phyloP scores from a whole-genome alignment of 2,797 vertebrate genomes.

The Orestias chungarensis region DNA sequence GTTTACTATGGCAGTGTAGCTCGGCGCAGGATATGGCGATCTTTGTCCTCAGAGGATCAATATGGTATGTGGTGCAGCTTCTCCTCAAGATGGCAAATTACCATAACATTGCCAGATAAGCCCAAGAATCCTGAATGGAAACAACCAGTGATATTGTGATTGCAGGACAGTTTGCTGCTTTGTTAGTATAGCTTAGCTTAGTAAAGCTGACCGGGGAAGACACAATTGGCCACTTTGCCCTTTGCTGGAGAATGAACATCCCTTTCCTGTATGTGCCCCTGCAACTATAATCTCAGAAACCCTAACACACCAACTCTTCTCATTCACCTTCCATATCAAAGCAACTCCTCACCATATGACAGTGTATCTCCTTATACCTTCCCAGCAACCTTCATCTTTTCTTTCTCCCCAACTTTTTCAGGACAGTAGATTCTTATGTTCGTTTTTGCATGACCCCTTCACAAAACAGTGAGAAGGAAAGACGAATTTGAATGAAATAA shows the following conservation, averaged over 20 bases:
- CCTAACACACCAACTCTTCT: slow-evolving; percentile 49
- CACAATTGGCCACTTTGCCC: slow-evolving; percentile 70
- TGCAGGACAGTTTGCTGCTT: slow-evolving; percentile 54
- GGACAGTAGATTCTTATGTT: slow-evolving; percentile 44
- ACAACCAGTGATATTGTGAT: slow-evolving; percentile 58
- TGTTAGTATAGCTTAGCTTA: slow-evolving; percentile 56
- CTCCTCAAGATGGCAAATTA: slow-evolving; percentile 66
- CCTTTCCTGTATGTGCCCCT: slow-evolving; percentile 65
- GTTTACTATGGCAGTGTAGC: slow-evolving; percentile 91
- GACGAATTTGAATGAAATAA: slow-evolving; percentile 42
- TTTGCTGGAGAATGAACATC: slow-evolving; percentile 74
- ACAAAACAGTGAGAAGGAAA: slow-evolving; percentile 58
- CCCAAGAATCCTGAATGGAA: slow-evolving; percentile 49
- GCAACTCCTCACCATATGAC: slow-evolving; percentile 22
- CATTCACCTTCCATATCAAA: slow-evolving; percentile 48
- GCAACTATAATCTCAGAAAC: slow-evolving; percentile 46
- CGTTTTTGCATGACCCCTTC: slow-evolving; percentile 68
- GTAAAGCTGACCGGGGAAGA: slow-evolving; percentile 63
- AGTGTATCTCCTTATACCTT: slow-evolving; percentile 19
- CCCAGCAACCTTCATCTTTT: slow-evolving; percentile 20
- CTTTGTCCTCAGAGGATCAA: slow-evolving; percentile 87
- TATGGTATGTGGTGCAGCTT: slow-evolving; percentile 86
- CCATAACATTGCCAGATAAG: slow-evolving; percentile 60
- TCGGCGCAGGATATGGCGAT: slow-evolving; percentile 87
- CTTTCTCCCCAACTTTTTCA: slow-evolving; percentile 43